Evolutionary conservation across 2,797 vertebrate species (phyloP).

Genomic region (Scomberomorus guttatus): DNA sequence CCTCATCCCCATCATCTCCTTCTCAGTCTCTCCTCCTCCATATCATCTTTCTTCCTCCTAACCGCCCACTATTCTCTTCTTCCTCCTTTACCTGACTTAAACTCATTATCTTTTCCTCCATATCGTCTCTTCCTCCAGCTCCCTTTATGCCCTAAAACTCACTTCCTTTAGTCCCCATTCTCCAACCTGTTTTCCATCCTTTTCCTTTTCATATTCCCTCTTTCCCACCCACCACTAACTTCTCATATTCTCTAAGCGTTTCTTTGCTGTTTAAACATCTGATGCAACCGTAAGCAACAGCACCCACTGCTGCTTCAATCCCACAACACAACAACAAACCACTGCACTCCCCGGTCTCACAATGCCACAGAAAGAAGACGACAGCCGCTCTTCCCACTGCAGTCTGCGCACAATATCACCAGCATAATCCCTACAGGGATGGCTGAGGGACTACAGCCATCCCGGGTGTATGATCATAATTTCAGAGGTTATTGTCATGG

Average conservation of each 20-base stretch:
- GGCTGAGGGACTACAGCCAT: slow-evolving; percentile 1
- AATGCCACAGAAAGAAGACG: neutral
- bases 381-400: slow-evolving; percentile 12
- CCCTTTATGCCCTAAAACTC: neutral
- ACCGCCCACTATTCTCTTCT: neutral
- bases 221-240: neutral
- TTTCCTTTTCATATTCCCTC: too few species aligned
- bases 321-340: slow-evolving; percentile 57
- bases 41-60: neutral
- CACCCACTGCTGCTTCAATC: slow-evolving; percentile 75
- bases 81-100: neutral
- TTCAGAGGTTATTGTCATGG: neutral
- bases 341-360: neutral
- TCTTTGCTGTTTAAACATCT: slow-evolving; percentile 38
- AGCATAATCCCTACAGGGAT: too few species aligned
- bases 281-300: slow-evolving; percentile 72
- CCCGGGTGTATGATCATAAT: neutral
- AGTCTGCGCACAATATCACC: neutral
- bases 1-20: neutral
- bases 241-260: slow-evolving; percentile 8
- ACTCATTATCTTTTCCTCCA: neutral
- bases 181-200: neutral
- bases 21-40: neutral
- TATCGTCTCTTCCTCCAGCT: neutral
- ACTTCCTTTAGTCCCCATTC: neutral